Conservation (phyloP, 2,888 invertebrate genomes). For the Patella ulyssiponensis region DNA sequence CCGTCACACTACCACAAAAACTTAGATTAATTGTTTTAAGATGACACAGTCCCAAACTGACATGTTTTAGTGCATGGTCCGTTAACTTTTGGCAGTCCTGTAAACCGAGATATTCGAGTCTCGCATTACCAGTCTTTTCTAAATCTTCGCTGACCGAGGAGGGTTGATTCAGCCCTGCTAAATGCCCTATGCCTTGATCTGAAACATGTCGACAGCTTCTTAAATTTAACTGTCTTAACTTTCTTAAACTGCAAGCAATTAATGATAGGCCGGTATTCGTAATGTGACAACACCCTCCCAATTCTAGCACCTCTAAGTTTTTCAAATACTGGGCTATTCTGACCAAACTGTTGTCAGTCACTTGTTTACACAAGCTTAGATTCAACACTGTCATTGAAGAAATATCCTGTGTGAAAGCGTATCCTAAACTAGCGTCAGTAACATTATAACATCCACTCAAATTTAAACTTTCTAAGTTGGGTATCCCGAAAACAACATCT, state of each 20-base stretch:
- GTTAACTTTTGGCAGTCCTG: constrained; percentile 96
- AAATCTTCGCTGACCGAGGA: not conserved
- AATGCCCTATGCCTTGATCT: constrained; percentile 89
- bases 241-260: constrained; percentile 89
- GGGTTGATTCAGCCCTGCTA: constrained; percentile 77
- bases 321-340: constrained; percentile 86
- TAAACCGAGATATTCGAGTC: constrained; percentile 87
- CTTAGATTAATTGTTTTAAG: constrained; percentile 91
- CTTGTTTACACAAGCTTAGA: constrained; percentile 93
- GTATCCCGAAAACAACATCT: constrained; percentile 88
- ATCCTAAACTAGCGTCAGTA: constrained; percentile 86
- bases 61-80: constrained; percentile 90
- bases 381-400: constrained; percentile 86
- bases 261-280: constrained; percentile 89
- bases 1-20: constrained; percentile 95
- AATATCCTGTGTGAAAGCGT: constrained; percentile 83
- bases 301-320: constrained; percentile 88
- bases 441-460: constrained; percentile 95
- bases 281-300: constrained; percentile 93
- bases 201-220: constrained; percentile 94
- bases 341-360: constrained; percentile 90
- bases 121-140: constrained; percentile 75
- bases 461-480: constrained; percentile 88
- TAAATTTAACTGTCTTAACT: constrained; percentile 86
- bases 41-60: constrained; percentile 84